Percentiles rank a stretch among this genome's conserved stretches.
These are phyloP conservation scores for Hydractinia echinata DNA, from an alignment of 30 jellyfish, hydroid and myxozoan genomes.

Conservation along the genomic window DNA sequence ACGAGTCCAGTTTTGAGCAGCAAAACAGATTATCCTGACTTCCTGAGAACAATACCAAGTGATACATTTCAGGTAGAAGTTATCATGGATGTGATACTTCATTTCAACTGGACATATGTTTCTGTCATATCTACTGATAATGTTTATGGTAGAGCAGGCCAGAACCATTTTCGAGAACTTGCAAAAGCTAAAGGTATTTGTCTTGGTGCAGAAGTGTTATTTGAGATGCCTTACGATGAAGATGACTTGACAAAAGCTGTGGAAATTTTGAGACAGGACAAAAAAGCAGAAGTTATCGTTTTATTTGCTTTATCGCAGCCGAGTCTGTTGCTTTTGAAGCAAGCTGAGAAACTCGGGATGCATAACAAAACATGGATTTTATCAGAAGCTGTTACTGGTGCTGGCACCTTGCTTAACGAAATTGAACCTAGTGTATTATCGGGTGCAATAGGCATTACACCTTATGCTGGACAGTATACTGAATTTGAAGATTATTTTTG, in stretches of 20 bases:
- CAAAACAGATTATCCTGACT: conserved; percentile 44
- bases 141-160: conserved; percentile 68
- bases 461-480: neutral
- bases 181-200: conserved; percentile 41
- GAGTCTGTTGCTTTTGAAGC: conserved; percentile 36
- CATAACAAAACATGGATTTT: conserved; percentile 53
- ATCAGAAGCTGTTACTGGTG: conserved; percentile 39
- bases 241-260: conserved; percentile 23
- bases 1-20: conserved; percentile 50
- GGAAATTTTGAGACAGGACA: neutral
- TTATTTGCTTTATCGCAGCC: conserved; percentile 51
- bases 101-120: conserved; percentile 58
- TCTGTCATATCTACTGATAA: conserved; percentile 58
- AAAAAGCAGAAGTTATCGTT: conserved; percentile 54
- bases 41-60: conserved; percentile 65
- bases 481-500: neutral
- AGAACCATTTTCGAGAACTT: conserved; percentile 32
- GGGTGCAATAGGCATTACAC: neutral
- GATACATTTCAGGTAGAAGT: conserved; percentile 65
- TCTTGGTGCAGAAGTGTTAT: conserved; percentile 34
- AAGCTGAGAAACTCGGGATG: conserved; percentile 41
- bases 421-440: neutral
- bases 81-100: conserved; percentile 39
- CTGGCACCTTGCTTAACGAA: neutral
- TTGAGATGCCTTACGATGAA: conserved; percentile 16